Base-by-base conservation (phyloP, 64 coral and sea anemone species). In the Porites lutea region DNA sequence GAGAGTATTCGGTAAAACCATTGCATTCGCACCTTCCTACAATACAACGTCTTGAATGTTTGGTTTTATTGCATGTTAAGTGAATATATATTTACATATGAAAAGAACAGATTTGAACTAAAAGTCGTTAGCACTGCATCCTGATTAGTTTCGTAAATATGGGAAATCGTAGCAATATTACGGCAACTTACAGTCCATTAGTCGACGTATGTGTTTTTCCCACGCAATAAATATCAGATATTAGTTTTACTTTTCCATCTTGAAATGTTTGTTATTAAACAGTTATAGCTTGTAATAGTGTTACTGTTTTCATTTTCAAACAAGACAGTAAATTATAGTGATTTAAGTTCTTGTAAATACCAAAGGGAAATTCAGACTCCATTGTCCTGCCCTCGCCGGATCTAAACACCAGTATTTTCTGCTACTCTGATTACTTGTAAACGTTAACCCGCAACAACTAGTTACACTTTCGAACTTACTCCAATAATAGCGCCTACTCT, bases 41-140 rank as follows among this genome's bases (percentile, higher is more conserved):
- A 55, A 78, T 78, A 19, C n/a, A 47, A 9, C 21, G 50, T 9
- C 52, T 55, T 57, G 57, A 52, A 0, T 77, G 47, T 77, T 52
- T 57, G 75, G 47, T 20, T 53, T 55, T 21, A 55, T 37, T 0
- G 27, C 27, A 37, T 55, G 19, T 57, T 78, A 4, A 21, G 51
- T 55, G 20, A 58, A 78, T 55, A 2, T 78, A 13, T 8, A 78
- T 78, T 78, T 78, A 47, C 75, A 78, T 78, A 19, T 78, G n/a
- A 57, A 78, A 55, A 54, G 50, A 78, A 48, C 11, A 6, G 75
- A 55, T 9, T 76, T 9, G n/a, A 55, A 19, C 3, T 78, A 20
- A 20, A 27, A 55, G 75, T 78, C 52, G 49, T 78, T 57, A 78
- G n/a, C 75, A 13, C 75, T 51, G 75, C 51, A 78, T 78, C 21